Base-by-base conservation (phyloP, 92 coral and sea anemone genomes). In the Virgularia gustaviana region DNA sequence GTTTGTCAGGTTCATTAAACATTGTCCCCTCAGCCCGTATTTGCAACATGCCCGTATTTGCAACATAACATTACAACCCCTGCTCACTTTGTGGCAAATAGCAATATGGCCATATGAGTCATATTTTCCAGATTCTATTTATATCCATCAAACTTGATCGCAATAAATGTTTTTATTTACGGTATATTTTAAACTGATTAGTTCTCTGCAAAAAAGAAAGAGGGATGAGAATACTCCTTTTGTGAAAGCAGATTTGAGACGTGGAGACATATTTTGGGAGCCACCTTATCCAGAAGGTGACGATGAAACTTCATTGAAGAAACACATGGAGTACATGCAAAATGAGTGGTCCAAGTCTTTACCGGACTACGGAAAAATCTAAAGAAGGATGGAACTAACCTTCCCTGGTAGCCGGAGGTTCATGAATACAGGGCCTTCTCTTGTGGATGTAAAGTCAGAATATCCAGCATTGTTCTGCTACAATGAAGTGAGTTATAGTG, bases 211-310 rank as follows among this genome's bases (percentile, higher is more conserved):
- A n/a, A n/a, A n/a, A n/a, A n/a, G n/a, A n/a, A n/a, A n/a, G n/a
- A n/a, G n/a, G n/a, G n/a, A n/a, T n/a, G n/a, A n/a, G n/a, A n/a
- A n/a, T n/a, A n/a, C n/a, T n/a, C n/a, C n/a, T n/a, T n/a, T n/a
- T n/a, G n/a, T n/a, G n/a, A n/a, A n/a, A n/a, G 81, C 16, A 85
- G 72, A 76, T 65, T 37, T 81, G 52, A 53, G 85, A n/a, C 42
- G 86, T 27, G 86, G 89, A 1, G 86, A 64, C 1, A 81, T 85
- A 2, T 76, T 76, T 58, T 77, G 83, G 80, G 78, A 76, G 80
- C 89, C 89, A 41, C 82, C 79, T 20, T 85, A 73, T 68, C 83
- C 82, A 47, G 85, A 78, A 57, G 89, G 86, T 15, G 86, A 85
- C 32, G 83, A 85, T 81, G 89, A 81, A 54, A 31, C 63, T 6